Conservation (phyloP, 2,113 vertebrate genomes). For the Rhabdomys dilectus region DNA sequence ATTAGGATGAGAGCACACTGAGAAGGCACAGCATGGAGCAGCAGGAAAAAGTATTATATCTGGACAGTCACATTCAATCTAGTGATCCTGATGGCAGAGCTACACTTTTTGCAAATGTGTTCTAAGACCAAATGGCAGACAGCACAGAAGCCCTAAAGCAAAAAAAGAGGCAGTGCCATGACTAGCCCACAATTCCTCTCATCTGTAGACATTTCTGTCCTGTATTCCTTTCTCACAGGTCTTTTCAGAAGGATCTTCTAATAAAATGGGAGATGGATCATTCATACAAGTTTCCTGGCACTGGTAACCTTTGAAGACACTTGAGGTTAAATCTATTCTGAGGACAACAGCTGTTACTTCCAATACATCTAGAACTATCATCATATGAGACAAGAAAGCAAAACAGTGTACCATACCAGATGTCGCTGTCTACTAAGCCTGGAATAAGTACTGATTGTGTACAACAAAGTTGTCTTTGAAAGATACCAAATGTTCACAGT, state of each 20-base stretch:
- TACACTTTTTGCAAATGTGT: background rate
- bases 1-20: background rate
- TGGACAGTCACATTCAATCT: background rate
- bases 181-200: background rate
- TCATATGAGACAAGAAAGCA: background rate
- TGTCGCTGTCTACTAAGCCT: background rate
- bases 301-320: background rate
- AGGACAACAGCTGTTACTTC: constrained; percentile 27
- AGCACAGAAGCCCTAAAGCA: background rate
- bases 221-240: constrained; percentile 40
- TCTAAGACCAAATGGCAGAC: background rate
- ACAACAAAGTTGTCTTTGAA: constrained; percentile 35
- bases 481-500: background rate
- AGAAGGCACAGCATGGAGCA: background rate
- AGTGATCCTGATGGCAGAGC: background rate
- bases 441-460: background rate
- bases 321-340: constrained; percentile 11
- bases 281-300: background rate
- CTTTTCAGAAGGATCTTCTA: background rate
- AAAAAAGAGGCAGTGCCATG: background rate
- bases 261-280: background rate
- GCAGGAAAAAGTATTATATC: background rate
- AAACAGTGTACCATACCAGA: background rate
- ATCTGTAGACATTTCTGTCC: background rate
- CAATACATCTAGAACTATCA: constrained; percentile 34